A percentile compares a stretch with the other conserved stretches of the same genome.
Evolutionary conservation across 2,113 vertebrate species (phyloP).

Genomic region (Ptychochromis oligacanthus): DNA sequence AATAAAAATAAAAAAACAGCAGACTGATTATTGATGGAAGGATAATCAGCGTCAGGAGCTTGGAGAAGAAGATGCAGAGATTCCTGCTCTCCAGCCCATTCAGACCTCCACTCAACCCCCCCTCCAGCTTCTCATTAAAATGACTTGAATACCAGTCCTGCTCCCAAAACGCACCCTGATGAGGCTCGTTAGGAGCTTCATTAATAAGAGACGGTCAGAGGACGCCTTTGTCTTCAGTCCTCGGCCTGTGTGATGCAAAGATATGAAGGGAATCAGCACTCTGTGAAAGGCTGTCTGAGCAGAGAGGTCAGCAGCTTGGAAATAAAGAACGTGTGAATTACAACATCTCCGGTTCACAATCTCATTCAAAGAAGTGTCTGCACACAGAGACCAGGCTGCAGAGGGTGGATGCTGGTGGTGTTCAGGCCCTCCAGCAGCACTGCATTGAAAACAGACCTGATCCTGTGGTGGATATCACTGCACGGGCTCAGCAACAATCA

Average conservation of each 20-base stretch:
- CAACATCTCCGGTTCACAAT: too few relatives aligned
- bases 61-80: background rate
- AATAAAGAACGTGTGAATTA: background rate
- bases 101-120: background rate
- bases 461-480: background rate
- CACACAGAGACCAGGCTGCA: background rate
- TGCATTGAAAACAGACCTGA: background rate
- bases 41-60: background rate
- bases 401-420: background rate
- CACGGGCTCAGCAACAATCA: background rate
- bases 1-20: too few relatives aligned
- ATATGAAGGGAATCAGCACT: background rate
- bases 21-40: too few relatives aligned
- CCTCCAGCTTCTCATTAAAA: background rate
- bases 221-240: background rate
- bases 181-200: background rate
- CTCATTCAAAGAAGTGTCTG: background rate
- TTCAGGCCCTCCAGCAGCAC: background rate
- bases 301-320: background rate
- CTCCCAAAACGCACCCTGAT: background rate
- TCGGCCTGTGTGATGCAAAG: background rate
- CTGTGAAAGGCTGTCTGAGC: background rate
- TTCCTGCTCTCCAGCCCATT: background rate
- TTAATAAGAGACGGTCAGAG: background rate
- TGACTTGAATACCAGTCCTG: background rate